Evolutionary conservation across 2,113 vertebrate genomes (phyloP), one percentile per base, ranked within the genome.

Genomic region (Cromileptes altivelis): DNA sequence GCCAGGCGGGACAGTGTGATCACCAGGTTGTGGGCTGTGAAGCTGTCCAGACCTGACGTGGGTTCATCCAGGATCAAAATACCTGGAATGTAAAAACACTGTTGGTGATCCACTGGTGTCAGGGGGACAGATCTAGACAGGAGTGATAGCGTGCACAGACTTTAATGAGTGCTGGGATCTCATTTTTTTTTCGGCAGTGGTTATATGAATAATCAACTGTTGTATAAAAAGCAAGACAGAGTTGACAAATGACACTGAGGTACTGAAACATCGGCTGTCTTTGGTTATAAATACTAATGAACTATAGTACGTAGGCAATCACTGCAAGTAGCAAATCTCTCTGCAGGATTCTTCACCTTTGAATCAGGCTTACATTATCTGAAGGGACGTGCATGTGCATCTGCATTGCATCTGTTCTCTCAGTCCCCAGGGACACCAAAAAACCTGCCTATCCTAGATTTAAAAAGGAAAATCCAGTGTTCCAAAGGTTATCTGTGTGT

Each of bases 1-100:
- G 98, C 97, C 89, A 99, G 93, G 68, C 98, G 96, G 78, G 96
- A 98, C 93, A 99, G 90, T 0, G 97, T 99, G 90, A 96, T 97
- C 82, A 99, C 96, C 91, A 99, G 95, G 91, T 99, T 98, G 92
- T 99, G 98, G 61, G 98, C 97, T 0, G 97, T 99, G 92, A 99
- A 99, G 88, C 98, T 99, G 95, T 99, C 97, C n/a, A 99, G 92
- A 67, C 98, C 98, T 9, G 98, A 98, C 1, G 98, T 99, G 68
- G 98, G 98, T 78, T 99, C 98, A 52, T 99, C 98, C 84, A 99
- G 95, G 73, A 99, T 97, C 62, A 99, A 94, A 90, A 99, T 99
- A 58, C 98, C 98, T 99, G 91, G 50, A 72, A 68, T 57, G 21
- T 65, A 8, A 81, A 64, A 67, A 49, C 17, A n/a, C 25, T 21